Base-by-base conservation (phyloP, 2,113 vertebrate genomes). In the Corythornis cristatus region DNA sequence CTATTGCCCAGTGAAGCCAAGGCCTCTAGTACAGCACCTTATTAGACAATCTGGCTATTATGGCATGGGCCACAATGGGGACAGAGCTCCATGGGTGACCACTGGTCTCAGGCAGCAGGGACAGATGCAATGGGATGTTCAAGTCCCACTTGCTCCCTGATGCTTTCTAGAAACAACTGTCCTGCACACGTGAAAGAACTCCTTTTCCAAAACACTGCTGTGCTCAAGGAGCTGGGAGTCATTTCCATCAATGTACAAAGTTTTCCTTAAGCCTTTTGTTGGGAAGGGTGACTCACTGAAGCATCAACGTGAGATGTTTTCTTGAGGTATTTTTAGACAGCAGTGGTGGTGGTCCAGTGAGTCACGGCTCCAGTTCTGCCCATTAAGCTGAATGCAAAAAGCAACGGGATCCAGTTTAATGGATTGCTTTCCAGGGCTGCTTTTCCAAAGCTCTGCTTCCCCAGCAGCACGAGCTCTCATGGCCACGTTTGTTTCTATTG, bases 341-440 rank as follows among this genome's bases (percentile, higher is more conserved):
- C 40, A 13, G 18, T 15, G 40, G 70, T 78, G 89, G 83, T 86
- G 77, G 84, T 78, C 93, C 61, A 31, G 83, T 94, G 94, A 92
- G 83, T 92, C 93, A 94, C 1, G 0, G 57, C 89, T 54, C 66
- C 15, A 5, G 54, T 0, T 1, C 68, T 87, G 73, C 48, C 89
- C 66, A 7, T 40, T 35, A 19, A 33, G 5, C 35, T 9, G 35
- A 48, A 25, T 3, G 33, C 67, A 54, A 45, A 78, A 76, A 56
- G 67, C 70, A 12, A n/a, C 7, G 28, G 87, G 74, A 82, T 64
- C 13, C 57, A 6, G 19, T 19, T 45, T 25, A 31, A 51, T 29
- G 56, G 56, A 67, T 46, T 28, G 56, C 29, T 54, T 22, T 50
- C 80, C 60, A 54, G 79, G 37, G 51, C 51, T 66, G 51, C 73